Percentiles rank a stretch among this genome's conserved stretches.
Conservation (phyloP, 2,797 vertebrate species). For the Hypotaenidia philippensis region DNA sequence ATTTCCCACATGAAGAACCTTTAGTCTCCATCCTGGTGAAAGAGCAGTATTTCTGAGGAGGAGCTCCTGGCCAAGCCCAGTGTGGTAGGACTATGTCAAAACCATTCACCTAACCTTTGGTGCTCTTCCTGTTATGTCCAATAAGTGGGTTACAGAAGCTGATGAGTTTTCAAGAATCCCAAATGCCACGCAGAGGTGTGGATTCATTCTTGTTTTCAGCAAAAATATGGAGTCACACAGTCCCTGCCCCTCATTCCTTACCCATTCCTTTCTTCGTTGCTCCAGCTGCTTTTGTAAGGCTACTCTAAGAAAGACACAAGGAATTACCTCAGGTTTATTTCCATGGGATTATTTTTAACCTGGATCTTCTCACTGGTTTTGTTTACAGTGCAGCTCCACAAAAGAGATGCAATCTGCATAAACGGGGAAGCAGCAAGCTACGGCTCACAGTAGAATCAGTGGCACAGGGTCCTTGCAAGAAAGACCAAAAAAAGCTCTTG, state of each 20-base stretch:
- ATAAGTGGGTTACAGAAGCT: not conserved
- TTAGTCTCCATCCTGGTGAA: not conserved
- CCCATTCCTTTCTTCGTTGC: not conserved
- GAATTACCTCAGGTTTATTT: not conserved
- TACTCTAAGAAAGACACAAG: not conserved
- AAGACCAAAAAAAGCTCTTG: not conserved
- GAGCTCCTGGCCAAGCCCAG: not conserved
- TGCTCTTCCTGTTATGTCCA: not conserved
- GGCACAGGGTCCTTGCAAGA: not conserved
- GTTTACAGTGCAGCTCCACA: not conserved
- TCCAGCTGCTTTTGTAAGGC: not conserved
- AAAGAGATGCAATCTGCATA: not conserved
- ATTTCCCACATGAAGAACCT: not conserved
- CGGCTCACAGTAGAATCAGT: fast-evolving
- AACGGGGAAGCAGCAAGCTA: fast-evolving
- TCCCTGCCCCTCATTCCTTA: not conserved
- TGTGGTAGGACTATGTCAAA: not conserved
- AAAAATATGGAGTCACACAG: fast-evolving
- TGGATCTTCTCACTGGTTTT: not conserved
- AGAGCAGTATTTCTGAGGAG: not conserved
- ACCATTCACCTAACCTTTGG: not conserved
- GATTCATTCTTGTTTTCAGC: not conserved
- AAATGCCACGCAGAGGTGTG: not conserved
- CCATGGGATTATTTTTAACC: not conserved
- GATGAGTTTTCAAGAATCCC: not conserved